A percentile compares a stretch with the other conserved stretches of the same genome.
phyloP scores from a whole-genome alignment of 2,797 vertebrate species.

The Dallia pectoralis region DNA sequence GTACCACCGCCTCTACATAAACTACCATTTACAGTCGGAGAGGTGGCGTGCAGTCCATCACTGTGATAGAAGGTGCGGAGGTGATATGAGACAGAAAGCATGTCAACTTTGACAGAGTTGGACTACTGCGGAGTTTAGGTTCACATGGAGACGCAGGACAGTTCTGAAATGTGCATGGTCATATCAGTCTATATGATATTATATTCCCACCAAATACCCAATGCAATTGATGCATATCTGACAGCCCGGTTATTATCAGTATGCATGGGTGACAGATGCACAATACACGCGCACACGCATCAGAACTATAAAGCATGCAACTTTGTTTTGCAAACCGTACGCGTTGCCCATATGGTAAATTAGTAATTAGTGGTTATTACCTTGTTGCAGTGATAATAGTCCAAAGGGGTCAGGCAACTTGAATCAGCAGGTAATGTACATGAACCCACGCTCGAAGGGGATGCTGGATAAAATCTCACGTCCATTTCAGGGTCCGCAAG shows the following conservation, averaged over 20 bases:
- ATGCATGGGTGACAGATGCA: not conserved
- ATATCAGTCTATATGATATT: not conserved
- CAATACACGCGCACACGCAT: conserved; percentile 14
- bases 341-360: not conserved
- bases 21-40: not conserved
- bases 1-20: not conserved
- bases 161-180: conserved; percentile 8
- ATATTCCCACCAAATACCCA: not conserved
- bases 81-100: not conserved
- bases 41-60: not conserved
- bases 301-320: not conserved
- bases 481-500: conserved; percentile 89
- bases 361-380: conserved; percentile 66
- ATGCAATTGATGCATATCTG: not conserved
- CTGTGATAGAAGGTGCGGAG: not conserved
- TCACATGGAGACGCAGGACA: not conserved
- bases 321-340: not conserved
- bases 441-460: conserved; percentile 91
- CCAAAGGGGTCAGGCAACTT: conserved; percentile 83
- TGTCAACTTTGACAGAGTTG: not conserved
- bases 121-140: not conserved
- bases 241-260: not conserved
- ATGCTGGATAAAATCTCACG: conserved; percentile 97
- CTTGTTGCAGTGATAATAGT: conserved; percentile 98
- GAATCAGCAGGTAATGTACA: conserved; percentile 91